Evolutionary conservation across 92 coral and sea anemone species (phyloP).

Genomic region (Phymanthus crucifer): DNA sequence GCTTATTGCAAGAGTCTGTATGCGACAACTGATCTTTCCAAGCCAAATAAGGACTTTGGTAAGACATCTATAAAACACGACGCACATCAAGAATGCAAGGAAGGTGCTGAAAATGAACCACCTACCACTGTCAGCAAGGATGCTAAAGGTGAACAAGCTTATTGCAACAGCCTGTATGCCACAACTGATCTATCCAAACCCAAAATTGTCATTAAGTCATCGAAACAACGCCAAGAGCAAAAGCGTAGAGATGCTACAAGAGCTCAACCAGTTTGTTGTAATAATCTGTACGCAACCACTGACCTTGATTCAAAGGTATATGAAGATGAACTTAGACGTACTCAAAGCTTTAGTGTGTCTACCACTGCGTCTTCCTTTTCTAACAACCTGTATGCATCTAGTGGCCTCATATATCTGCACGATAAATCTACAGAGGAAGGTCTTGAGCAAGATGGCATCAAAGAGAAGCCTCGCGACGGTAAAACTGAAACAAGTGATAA

Average conservation of each 20-base stretch:
- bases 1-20: not conserved
- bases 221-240: not conserved
- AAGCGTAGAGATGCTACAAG: not conserved
- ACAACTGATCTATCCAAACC: not conserved
- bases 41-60: not conserved
- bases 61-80: not conserved
- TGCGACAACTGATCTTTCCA: no score
- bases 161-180: not conserved
- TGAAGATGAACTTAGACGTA: not conserved
- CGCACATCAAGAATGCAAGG: not conserved
- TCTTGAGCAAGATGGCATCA: not conserved
- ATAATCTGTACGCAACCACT: not conserved
- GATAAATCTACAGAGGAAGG: not conserved
- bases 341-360: not conserved
- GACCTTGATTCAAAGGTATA: not conserved
- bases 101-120: no score
- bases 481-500: no score
- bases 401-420: not conserved
- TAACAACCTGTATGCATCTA: not conserved
- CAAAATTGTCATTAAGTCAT: not conserved
- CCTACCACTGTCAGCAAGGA: no score
- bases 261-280: not conserved
- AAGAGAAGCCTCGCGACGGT: not conserved
- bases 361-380: not conserved
- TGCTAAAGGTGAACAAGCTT: not conserved